Evolutionary conservation across 1,140 invertebrate genomes (phyloP).

Genomic region (Carposina sasakii): DNA sequence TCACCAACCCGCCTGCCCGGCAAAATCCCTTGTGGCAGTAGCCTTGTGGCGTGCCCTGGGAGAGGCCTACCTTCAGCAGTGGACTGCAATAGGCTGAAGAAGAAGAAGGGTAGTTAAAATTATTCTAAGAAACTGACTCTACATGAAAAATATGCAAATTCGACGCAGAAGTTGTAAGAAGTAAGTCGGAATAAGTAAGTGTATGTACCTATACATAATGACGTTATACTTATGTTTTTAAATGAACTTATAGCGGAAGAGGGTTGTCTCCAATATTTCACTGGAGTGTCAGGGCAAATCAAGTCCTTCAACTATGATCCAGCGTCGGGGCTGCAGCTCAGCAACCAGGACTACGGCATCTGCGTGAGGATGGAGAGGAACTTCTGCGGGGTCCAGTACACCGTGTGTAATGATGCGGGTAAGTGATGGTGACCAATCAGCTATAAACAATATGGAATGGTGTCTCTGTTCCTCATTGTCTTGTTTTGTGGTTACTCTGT

Average conservation of each 20-base stretch:
- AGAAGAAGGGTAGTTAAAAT: too few relatives aligned
- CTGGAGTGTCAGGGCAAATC: slow-evolving; percentile 84
- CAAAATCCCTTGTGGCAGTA: too few relatives aligned
- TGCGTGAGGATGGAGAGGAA: slow-evolving; percentile 89
- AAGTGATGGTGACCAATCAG: too few relatives aligned
- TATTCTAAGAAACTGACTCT: neutral
- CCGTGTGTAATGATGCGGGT: slow-evolving; percentile 80
- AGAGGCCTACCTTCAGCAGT: too few relatives aligned
- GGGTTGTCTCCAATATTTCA: slow-evolving; percentile 88
- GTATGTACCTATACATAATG: neutral
- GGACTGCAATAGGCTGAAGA: too few relatives aligned
- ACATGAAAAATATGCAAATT: neutral
- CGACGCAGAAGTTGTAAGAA: neutral
- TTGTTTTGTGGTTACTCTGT: too few relatives aligned
- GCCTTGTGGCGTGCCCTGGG: too few relatives aligned
- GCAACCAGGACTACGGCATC: slow-evolving; percentile 91
- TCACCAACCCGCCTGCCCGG: too few relatives aligned
- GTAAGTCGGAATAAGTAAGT: neutral
- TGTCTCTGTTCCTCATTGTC: too few relatives aligned
- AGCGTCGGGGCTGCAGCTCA: slow-evolving; percentile 82
- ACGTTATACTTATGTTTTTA: slow-evolving; percentile 6
- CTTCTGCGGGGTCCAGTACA: slow-evolving; percentile 91
- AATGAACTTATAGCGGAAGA: slow-evolving; percentile 77
- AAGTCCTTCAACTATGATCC: slow-evolving; percentile 89
- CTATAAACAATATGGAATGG: too few relatives aligned